Evolutionary conservation across 92 coral and sea anemone species (phyloP).

Genomic region (Umimayanthus chanpuru): DNA sequence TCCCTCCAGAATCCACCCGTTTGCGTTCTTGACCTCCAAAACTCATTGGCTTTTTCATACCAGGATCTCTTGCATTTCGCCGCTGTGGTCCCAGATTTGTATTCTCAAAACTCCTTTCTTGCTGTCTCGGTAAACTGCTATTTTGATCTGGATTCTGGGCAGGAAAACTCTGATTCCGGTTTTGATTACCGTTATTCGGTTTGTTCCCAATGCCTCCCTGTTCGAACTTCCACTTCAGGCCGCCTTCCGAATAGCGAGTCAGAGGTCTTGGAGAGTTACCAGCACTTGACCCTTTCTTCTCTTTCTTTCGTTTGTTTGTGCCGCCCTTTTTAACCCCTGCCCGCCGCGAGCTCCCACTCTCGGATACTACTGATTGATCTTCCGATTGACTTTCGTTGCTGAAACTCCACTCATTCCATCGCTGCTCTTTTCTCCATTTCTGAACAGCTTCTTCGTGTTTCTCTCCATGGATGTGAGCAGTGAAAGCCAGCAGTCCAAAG

Average conservation of each 20-base stretch:
- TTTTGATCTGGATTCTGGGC: not conserved
- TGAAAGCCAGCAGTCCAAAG: constrained; percentile 69
- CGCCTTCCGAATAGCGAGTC: constrained; percentile 3
- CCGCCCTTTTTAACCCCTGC: constrained; percentile 15
- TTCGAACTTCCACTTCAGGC: not conserved
- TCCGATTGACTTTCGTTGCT: constrained; percentile 11
- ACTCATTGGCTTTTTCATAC: not conserved
- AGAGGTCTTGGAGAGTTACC: constrained; percentile 10
- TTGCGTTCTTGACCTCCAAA: not conserved
- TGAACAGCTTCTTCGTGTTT: constrained; percentile 67
- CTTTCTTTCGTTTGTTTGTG: not conserved
- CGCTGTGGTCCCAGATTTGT: not conserved
- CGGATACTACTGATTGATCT: constrained; percentile 10
- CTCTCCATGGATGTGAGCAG: constrained; percentile 74
- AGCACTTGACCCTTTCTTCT: not conserved
- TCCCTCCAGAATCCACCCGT: not conserved
- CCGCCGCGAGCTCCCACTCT: not conserved
- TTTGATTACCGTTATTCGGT: not conserved
- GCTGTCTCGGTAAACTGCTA: not conserved
- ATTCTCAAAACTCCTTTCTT: constrained; percentile 14
- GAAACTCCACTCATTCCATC: constrained; percentile 45
- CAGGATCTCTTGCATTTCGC: not conserved
- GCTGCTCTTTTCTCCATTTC: constrained; percentile 67
- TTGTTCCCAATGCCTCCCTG: not conserved
- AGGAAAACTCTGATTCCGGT: not conserved